Evolutionary conservation across 2,888 invertebrate genomes (phyloP).

Genomic region (Perizoma flavofasciatum): DNA sequence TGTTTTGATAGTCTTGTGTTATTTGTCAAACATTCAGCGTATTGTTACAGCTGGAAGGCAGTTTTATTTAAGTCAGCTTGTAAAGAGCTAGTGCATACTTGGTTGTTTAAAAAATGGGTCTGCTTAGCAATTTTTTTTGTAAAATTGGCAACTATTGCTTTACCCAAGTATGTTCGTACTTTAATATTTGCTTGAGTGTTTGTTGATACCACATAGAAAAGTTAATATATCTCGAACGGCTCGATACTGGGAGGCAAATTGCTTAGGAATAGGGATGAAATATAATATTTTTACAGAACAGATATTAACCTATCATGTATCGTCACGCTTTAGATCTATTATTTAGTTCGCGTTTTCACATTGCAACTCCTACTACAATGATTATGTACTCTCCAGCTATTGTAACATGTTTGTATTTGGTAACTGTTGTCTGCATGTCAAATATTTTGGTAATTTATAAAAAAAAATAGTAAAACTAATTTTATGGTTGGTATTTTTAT

Average conservation of each 20-base stretch:
- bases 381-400: conserved; percentile 38
- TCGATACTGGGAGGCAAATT: conserved; percentile 30
- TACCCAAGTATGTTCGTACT: conserved; percentile 26
- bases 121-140: conserved; percentile 27
- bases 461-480: conserved; percentile 47
- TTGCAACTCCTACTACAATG: conserved; percentile 34
- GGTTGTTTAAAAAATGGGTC: conserved; percentile 15
- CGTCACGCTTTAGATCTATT: conserved; percentile 38
- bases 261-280: conserved; percentile 33
- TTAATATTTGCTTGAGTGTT: conserved; percentile 60
- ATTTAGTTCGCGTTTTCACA: conserved; percentile 32
- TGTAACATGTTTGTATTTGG: conserved; percentile 52
- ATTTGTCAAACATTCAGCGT: conserved; percentile 47
- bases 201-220: conserved; percentile 61
- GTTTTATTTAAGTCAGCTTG: conserved; percentile 72
- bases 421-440: conserved; percentile 57
- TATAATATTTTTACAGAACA: conserved; percentile 38
- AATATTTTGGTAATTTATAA: conserved; percentile 74
- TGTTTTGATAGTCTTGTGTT: conserved; percentile 52
- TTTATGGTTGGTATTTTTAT: conserved; percentile 15
- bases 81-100: conserved; percentile 35
- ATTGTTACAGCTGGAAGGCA: conserved; percentile 42
- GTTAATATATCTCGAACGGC: conserved; percentile 48
- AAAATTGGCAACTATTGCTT: conserved; percentile 36
- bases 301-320: conserved; percentile 32